These are phyloP conservation scores for Percopsis transmontana DNA, from an alignment of 2,113 vertebrate genomes.

Conservation along the genomic window DNA sequence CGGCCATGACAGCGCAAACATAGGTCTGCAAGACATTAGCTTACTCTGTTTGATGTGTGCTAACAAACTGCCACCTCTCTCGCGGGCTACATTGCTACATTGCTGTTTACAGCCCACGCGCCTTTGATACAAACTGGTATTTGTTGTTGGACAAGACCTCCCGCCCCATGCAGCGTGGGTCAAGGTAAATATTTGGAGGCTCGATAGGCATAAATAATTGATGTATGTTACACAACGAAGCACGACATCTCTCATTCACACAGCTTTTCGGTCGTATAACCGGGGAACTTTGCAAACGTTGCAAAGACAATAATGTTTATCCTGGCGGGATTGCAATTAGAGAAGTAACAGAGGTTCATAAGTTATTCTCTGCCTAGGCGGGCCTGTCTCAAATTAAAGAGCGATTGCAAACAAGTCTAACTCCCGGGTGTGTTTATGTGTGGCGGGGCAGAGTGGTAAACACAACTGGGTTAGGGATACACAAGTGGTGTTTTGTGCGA, in stretches of 20 bases:
- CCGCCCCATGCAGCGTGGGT: conserved; percentile 45
- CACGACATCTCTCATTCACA: conserved; percentile 65
- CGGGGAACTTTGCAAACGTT: conserved; percentile 33
- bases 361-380: conserved; percentile 43
- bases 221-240: conserved; percentile 71
- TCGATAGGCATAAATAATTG: conserved; percentile 75
- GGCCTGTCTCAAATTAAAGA: conserved; percentile 75
- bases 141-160: conserved; percentile 67
- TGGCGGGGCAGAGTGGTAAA: conserved; percentile 62
- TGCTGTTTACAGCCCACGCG: conserved; percentile 60
- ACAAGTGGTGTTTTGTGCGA: conserved; percentile 33
- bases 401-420: conserved; percentile 60
- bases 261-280: conserved; percentile 61
- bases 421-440: conserved; percentile 71
- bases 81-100: conserved; percentile 43
- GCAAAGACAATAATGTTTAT: conserved; percentile 77
- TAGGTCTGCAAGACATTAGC: conserved; percentile 40
- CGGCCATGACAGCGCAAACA: conserved; percentile 22
- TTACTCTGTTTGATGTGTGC: conserved; percentile 53
- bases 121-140: conserved; percentile 68
- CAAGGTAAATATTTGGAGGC: conserved; percentile 79
- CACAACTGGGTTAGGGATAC: conserved; percentile 48
- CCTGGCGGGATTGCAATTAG: conserved; percentile 72
- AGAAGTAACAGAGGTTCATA: conserved; percentile 47
- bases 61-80: conserved; percentile 41